phyloP scores from a whole-genome alignment of 2,113 vertebrate species.

The Astatotilapia flaviijosephi region DNA sequence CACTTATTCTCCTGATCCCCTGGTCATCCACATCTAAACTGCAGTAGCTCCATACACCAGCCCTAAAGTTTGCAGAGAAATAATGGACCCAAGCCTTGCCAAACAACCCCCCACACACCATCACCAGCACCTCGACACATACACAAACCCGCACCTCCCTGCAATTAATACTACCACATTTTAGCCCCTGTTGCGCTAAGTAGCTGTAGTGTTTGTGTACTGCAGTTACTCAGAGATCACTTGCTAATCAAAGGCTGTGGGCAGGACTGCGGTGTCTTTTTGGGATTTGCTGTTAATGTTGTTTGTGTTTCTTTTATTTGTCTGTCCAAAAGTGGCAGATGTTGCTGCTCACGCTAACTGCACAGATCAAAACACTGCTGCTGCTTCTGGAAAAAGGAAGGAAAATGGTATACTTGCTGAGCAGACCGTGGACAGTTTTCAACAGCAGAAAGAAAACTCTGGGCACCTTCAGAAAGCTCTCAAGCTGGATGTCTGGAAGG shows the following conservation, averaged over 20 bases:
- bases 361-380: background rate
- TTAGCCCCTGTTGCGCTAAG: background rate
- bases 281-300: conserved; percentile 14
- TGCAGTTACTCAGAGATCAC: background rate
- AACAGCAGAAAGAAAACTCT: background rate
- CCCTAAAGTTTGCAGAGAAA: background rate
- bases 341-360: conserved; percentile 19
- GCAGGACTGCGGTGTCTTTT: conserved; percentile 1
- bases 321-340: conserved; percentile 21
- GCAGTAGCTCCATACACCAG: background rate
- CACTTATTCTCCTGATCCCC: background rate
- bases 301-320: conserved; percentile 33
- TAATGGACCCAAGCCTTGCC: background rate
- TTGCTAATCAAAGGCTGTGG: conserved; percentile 29
- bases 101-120: background rate
- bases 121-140: background rate
- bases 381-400: background rate
- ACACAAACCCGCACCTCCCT: background rate
- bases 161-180: background rate
- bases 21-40: background rate
- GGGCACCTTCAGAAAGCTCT: background rate
- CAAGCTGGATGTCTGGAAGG: background rate
- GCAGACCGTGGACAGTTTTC: background rate
- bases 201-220: background rate
- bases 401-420: background rate